Percentiles rank a stretch among this genome's conserved stretches.
Conservation (phyloP, 2,113 vertebrate species). For the Takifugu bimaculatus region DNA sequence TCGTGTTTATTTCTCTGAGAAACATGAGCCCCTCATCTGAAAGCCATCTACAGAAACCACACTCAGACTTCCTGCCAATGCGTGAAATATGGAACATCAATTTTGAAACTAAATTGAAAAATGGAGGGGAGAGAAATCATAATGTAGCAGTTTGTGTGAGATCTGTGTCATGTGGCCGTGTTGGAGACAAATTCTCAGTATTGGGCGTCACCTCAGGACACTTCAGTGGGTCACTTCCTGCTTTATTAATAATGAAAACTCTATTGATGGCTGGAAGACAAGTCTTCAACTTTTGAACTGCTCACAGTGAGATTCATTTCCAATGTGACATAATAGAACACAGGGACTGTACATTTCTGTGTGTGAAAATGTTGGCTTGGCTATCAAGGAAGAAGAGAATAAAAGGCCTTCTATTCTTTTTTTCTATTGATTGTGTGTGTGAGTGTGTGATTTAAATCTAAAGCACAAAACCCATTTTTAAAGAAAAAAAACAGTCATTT, state of each 20-base stretch:
- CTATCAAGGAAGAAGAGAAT: conserved; percentile 19
- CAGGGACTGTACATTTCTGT: conserved; percentile 47
- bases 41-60: conserved; percentile 15
- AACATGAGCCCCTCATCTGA: conserved; percentile 19
- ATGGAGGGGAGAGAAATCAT: conserved; percentile 9
- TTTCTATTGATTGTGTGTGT: conserved; percentile 53
- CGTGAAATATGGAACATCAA: conserved; percentile 5
- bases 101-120: background rate
- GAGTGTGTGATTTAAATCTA: conserved; percentile 31
- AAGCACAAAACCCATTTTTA: conserved; percentile 69
- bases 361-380: conserved; percentile 14
- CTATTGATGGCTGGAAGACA: conserved; percentile 15
- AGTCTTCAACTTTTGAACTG: conserved; percentile 31
- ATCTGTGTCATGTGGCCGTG: conserved; percentile 34
- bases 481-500: conserved; percentile 16
- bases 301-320: conserved; percentile 35
- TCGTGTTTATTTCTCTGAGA: conserved; percentile 2
- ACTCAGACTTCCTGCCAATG: conserved; percentile 20
- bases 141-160: conserved; percentile 65
- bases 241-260: conserved; percentile 38
- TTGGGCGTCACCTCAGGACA: conserved; percentile 66
- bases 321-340: conserved; percentile 33
- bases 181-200: conserved; percentile 28
- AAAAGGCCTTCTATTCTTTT: conserved; percentile 21
- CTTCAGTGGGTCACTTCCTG: conserved; percentile 48